Base-by-base conservation (phyloP, 2,113 vertebrate species). In the Nannobrachium achirus region DNA sequence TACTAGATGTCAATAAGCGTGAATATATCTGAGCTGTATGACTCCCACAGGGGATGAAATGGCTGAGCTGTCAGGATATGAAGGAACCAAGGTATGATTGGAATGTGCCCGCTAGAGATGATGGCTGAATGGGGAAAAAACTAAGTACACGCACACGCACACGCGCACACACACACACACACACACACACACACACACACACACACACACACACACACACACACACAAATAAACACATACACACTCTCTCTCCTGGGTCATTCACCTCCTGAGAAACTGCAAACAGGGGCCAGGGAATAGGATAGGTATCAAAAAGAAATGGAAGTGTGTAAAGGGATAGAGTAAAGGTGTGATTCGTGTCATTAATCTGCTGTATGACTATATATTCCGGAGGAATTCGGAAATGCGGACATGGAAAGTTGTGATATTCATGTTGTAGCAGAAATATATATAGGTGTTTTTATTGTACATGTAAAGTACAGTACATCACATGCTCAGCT, bases 281-380 rank as follows among this genome's bases (percentile, higher is more conserved):
- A 57, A 81, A 13, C 53, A 63, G 85, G 55, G 11, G 65, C 48
- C 20, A 44, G 19, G 41, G 25, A 33, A 33, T 33, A 3, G 63
- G 44, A 63, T 62, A 57, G 46, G 57, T 75, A 57, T 68, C 72
- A 46, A 66, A 58, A 40, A 71, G 45, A n/a, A 38, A 25, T 10
- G 15, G 19, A 19, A 20, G 11, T 38, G 48, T 69, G 56, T 77
- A 82, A 84, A 78, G 46, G 83, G 82, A 10, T 66, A 83, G 69
- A 80, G 85, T 78, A 83, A 69, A 15, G 48, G 56, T 63, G 75
- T 67, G 77, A 89, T 86, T 81, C 78, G 57, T 44, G 41, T 56
- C 69, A 85, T 86, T 83, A 85, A 86, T 86, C 85, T 84, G 39
- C 38, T 62, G 73, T 70, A 73, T 69, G 1, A 33, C 25, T 33